Evolutionary conservation across 53 echinoderm and acorn worm species (phyloP).

Genomic region (Patiria pectinifera): DNA sequence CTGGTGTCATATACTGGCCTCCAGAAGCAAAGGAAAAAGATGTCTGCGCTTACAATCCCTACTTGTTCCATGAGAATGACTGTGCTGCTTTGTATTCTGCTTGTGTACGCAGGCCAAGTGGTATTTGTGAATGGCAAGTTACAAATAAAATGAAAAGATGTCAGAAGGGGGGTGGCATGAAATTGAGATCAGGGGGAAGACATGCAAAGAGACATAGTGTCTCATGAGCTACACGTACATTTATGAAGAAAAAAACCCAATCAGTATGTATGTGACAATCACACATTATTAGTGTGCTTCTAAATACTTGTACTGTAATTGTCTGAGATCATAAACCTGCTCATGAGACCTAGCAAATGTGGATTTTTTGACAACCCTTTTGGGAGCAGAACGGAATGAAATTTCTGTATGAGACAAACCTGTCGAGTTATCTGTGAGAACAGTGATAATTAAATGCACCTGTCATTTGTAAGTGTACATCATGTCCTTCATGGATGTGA

Average conservation of each 20-base stretch:
- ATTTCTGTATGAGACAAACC: neutral
- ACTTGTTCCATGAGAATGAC: constrained; percentile 76
- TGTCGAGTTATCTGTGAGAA: constrained; percentile 26
- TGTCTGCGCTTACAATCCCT: constrained; percentile 90
- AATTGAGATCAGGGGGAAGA: neutral
- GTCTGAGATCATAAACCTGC: neutral
- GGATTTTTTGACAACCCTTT: constrained; percentile 35
- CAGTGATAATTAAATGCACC: neutral
- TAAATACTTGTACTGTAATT: neutral
- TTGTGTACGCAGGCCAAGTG: constrained; percentile 79
- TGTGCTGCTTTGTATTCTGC: constrained; percentile 87
- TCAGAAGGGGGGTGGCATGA: constrained; percentile 47
- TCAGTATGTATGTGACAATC: constrained; percentile 18
- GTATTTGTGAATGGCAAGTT: constrained; percentile 85
- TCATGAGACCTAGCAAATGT: neutral
- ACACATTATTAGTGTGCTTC: constrained; percentile 24
- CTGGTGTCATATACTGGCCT: constrained; percentile 85
- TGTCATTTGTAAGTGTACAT: too few relatives aligned
- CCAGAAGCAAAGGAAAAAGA: constrained; percentile 78
- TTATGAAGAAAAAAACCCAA: neutral
- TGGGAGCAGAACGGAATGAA: neutral
- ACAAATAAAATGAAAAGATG: constrained; percentile 75
- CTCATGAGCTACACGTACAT: neutral
- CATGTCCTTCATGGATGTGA: too few relatives aligned
- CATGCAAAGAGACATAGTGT: neutral